Base-by-base conservation (phyloP, 2,113 vertebrate genomes). In the Tyto alba region DNA sequence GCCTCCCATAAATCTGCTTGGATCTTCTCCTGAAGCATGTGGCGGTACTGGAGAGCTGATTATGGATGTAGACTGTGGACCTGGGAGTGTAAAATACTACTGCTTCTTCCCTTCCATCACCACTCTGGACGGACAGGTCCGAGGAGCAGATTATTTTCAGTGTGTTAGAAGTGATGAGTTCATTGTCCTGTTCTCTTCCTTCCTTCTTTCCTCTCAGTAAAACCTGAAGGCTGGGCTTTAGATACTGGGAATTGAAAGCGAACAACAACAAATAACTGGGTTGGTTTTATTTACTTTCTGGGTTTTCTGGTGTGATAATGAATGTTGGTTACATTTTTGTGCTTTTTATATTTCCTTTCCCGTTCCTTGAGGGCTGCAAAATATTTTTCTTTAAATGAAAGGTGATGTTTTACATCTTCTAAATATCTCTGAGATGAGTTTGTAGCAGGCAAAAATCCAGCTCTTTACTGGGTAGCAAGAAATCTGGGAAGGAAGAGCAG, bases 1-100 rank as follows among this genome's bases (percentile, higher is more conserved):
- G 36, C 64, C 50, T 92, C 84, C 89, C 62, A 92, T 95, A 96
- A 96, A 96, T 97, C 94, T 96, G 45, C 89, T 93, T 92, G 80
- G 85, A 91, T 92, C 90, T 81, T 93, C 89, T 94, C 62, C 83
- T 93, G 84, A 62, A 96, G 77, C 6, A 0, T 66, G 53, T 89
- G 89, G 69, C 41, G 5, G 43, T 81, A 16, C 73, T 81, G 83
- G 88, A 75, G 73, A 91, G 93, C 93, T 93, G 92, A 86, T 96
- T 90, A 67, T 72, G 83, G 88, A 81, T 93, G 66, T 87, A 79
- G 90, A 72, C 66, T 0, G 1, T 92, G 84, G 91, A 83, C 88
- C 45, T 76, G 84, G 53, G 74, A 92, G 56, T 30, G 67, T 96
- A 91, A 97, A 97, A 96, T 95, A 91, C 87, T 93, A 43, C 77